Base-by-base conservation (phyloP, 2,797 vertebrate species). In the Mycteria americana region DNA sequence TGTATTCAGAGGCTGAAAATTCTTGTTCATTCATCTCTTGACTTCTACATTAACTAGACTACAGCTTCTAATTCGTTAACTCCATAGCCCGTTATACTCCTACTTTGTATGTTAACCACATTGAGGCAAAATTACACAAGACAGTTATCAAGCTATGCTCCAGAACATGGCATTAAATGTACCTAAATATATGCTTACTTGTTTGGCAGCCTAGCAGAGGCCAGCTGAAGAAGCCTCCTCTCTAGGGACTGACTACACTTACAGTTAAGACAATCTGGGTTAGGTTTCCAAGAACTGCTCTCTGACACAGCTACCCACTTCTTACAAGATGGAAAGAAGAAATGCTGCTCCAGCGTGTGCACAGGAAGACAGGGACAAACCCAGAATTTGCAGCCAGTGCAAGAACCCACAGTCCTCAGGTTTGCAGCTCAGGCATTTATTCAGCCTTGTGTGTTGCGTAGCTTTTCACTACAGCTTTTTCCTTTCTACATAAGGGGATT, bases 151-250 rank as follows among this genome's bases (percentile, higher is more conserved):
- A 81, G 46, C 57, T 68, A 22, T 28, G 68, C 57, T 73, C 43
- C 35, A 62, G 75, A 81, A 54, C 10, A 18, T 3, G 18, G 37
- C 60, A 77, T 35, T 46, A 64, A 48, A 62, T 6, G 12, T 18
- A 62, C 24, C 39, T 54, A 31, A 65, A 63, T 11, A 24, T 1
- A 18, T 0, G 2, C 4, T 88, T 12, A 13, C 27, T 53, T 16
- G 9, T 28, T 28, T 18, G 46, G 62, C 73, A 78, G 31, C 48
- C 23, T 39, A 85, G 80, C 43, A 88, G 18, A 56, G 46, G 35
- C 25, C 1, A 2, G 37, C 17, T 88, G 85, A 67, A 69, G 62
- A 30, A 70, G 27, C 16, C 45, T 64, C 16, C 57, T 64, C 78
- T 76, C 78, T 4, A 50, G 41, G 60, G 41, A 51, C 37, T 17